These are phyloP conservation scores for Temnothorax longispinosus DNA, from an alignment of 1,140 invertebrate genomes.

Conservation along the genomic window DNA sequence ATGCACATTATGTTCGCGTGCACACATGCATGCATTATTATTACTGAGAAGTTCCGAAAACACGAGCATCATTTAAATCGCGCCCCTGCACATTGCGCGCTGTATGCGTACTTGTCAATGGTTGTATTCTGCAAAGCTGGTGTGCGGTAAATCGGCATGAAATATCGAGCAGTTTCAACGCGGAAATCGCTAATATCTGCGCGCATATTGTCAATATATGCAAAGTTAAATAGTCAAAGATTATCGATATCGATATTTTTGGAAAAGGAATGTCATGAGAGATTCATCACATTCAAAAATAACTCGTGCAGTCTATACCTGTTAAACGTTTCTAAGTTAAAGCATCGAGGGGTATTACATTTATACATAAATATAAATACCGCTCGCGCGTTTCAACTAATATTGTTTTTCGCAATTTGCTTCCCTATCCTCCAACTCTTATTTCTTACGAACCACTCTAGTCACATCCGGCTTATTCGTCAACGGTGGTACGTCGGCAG, in stretches of 20 bases:
- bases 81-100: background rate
- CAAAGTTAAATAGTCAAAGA: background rate
- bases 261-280: background rate
- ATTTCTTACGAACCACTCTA: conserved; percentile 15
- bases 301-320: background rate
- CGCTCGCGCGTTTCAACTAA: too few relatives aligned
- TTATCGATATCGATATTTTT: background rate
- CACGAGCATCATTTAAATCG: conserved; percentile 38
- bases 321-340: background rate
- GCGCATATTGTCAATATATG: background rate
- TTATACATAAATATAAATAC: background rate
- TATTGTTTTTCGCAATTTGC: background rate
- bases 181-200: conserved; percentile 23
- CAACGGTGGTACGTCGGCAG: background rate
- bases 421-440: too few relatives aligned
- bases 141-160: background rate
- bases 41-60: conserved; percentile 18
- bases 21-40: background rate
- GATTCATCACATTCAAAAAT: background rate
- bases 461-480: conserved; percentile 1
- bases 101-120: background rate
- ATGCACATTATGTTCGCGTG: background rate
- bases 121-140: background rate
- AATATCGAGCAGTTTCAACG: conserved; percentile 16
- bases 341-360: background rate